Evolutionary conservation across 1,140 invertebrate genomes (phyloP), one percentile per base, ranked within the genome.

Genomic region (Akabosia matsudoensis): DNA sequence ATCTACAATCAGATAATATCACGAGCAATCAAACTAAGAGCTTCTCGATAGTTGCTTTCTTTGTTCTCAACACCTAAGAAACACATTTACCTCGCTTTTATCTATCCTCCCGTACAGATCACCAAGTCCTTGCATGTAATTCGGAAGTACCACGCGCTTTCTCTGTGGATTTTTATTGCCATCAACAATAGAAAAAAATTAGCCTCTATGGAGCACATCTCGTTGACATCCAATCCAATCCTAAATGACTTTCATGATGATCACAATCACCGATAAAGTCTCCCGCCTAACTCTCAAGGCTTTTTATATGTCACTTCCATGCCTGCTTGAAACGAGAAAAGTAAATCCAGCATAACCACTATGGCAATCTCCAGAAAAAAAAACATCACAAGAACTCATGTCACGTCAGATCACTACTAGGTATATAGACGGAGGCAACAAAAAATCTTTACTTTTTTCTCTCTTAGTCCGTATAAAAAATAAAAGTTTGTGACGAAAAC

Each of bases 351-450:
- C n/a, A n/a, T n/a, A n/a, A n/a, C n/a, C n/a, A n/a, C n/a, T n/a
- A n/a, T n/a, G n/a, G n/a, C n/a, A n/a, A n/a, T 45, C 37, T 10
- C 37, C 18, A 18, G 18, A 45, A 45, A 22, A 22, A 61, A 61
- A 61, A 61, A 61, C 13, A 61, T 61, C 54, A 61, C 54, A 61
- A 22, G 54, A 61, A 22, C n/a, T 61, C 54, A 61, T 61, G 54
- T 61, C 54, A 61, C 54, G 54, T 61, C 54, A 61, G 14, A 24
- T 7, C n/a, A 61, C 18, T 45, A n/a, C n/a, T n/a, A n/a, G n/a
- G n/a, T n/a, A 56, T 56, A 56, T 56, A 22, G 54, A 56, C 14
- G 54, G 24, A 22, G 22, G 54, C 54, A 56, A 45, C 7, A 45
- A 45, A 45, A 56, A 56, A 56, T 56, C 54, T 56, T 56, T 56